Evolutionary conservation across 2,113 vertebrate genomes (phyloP), one percentile per base, ranked within the genome.

Genomic region (Carettochelys insculpta): DNA sequence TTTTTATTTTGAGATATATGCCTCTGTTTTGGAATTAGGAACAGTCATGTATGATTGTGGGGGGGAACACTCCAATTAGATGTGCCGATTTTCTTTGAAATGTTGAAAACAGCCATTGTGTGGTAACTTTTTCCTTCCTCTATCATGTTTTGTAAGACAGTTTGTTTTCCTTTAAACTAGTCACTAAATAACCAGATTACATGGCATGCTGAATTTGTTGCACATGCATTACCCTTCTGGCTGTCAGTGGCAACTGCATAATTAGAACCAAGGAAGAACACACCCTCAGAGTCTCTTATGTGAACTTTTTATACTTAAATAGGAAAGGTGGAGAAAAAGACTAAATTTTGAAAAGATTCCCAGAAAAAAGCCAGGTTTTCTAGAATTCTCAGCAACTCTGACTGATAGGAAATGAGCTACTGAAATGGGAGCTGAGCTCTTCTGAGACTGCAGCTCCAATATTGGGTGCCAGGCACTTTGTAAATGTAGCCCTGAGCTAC

Each of bases 221-320:
- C 0, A 0, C 43, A 12, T 8, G 31, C 27, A 16, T 48, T 24
- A 50, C 4, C 41, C 14, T 34, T 41, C 85, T 53, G 29, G 45
- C 79, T 83, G 2, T 12, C 38, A 54, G 41, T 71, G 20, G 11
- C 8, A 86, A 16, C n/a, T 86, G 52, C 48, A n/a, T 16, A 0
- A 61, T 76, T 22, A 6, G 80, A 65, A 76, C 45, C 2, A 19
- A 75, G 34, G 41, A 3, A 17, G 41, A 68, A 3, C 22, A 22
- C 8, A 4, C 22, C 83, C 38, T n/a, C 9, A 61, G 78, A 11
- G 8, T 13, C 86, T 34, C 80, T 14, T 83, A 20, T 41, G 11
- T 47, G 41, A 25, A 41, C 17, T 17, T 58, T 50, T 51, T 25
- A 19, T 38, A 8, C 4, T 58, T 50, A 54, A 83, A 12, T 51